A percentile compares a stretch with the other conserved stretches of the same genome.
Evolutionary conservation across 2,888 invertebrate species (phyloP).

Genomic region (Coenonympha arcania): DNA sequence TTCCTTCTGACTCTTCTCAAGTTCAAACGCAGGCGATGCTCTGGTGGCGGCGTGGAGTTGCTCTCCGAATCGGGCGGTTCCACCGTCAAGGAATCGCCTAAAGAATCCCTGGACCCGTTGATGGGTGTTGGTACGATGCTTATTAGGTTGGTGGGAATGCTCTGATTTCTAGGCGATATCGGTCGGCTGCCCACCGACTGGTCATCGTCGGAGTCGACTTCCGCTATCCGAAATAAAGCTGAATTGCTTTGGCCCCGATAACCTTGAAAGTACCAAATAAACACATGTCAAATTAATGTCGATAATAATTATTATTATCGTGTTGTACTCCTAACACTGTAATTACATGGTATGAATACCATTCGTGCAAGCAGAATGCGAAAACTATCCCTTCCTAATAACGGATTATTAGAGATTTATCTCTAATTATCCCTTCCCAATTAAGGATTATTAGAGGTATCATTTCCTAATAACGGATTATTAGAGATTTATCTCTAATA

Average conservation of each 20-base stretch:
- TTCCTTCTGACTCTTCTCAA: conserved; percentile 46
- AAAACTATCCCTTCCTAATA: no score
- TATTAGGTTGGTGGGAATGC: conserved; percentile 60
- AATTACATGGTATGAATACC: no score
- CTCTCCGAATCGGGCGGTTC: conserved; percentile 45
- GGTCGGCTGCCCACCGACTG: conserved; percentile 61
- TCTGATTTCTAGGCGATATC: conserved; percentile 49
- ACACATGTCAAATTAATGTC: no score
- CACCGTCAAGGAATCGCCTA: conserved; percentile 52
- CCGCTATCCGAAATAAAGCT: conserved; percentile 66
- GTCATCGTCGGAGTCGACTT: conserved; percentile 78
- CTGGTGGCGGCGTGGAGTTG: conserved; percentile 40
- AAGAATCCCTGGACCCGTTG: conserved; percentile 70
- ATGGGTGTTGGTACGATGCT: conserved; percentile 76
- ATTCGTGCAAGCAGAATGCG: no score
- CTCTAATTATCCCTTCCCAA: no score
- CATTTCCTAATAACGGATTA: no score
- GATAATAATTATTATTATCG: no score
- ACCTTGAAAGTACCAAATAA: conserved; percentile 37
- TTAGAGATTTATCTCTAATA: no score
- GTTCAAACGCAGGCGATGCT: conserved; percentile 40
- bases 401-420: no score
- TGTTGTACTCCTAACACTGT: no score
- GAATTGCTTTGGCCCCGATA: conserved; percentile 63
- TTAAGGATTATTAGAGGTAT: no score